Base-by-base conservation (phyloP, 1,140 invertebrate genomes). In the Cydia amplana region DNA sequence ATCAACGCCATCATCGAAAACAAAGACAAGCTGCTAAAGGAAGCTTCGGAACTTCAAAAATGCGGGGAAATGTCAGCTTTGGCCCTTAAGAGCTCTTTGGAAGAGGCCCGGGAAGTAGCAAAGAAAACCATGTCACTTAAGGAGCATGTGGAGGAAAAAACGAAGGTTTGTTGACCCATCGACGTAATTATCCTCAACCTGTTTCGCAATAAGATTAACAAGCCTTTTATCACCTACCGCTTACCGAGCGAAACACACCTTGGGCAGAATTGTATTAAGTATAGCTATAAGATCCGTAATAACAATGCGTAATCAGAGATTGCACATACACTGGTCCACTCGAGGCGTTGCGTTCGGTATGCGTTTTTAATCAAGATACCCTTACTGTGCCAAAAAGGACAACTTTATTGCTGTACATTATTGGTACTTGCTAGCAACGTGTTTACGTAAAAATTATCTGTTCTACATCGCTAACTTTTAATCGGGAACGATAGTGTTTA, bases 1-100 rank as follows among this genome's bases (percentile, higher is more conserved):
- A 93, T 94, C 64, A 87, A 88, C 60, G 87, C 85, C n/a, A 87
- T 92, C 75, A 77, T 88, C 23, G 86, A 90, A 78, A 77, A 84
- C 7, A 93, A 91, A 81, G 80, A 84, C 23, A 81, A 77, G 28
- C 79, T 93, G 46, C 67, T 93, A 4, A 75, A 76, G 51, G 87
- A 93, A 77, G 85, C 90, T 1, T 74, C 78, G 4, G 80, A 85
- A 74, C 79, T 93, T 20, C 86, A 92, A 60, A 87, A 89, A 76
- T 72, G 81, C 1, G 87, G 91, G 12, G 89, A 92, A 70, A 79
- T 87, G 75, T 81, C 87, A 0, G 86, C 88, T 4, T 76, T 91
- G 32, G 87, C 87, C 1, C 80, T 93, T 46, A 85, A 89, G 67
- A 80, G 82, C 14, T 89, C 90, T 23, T 76, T 94, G 40, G 77